phyloP scores from a whole-genome alignment of 2,797 vertebrate species.

The Alosa sapidissima region DNA sequence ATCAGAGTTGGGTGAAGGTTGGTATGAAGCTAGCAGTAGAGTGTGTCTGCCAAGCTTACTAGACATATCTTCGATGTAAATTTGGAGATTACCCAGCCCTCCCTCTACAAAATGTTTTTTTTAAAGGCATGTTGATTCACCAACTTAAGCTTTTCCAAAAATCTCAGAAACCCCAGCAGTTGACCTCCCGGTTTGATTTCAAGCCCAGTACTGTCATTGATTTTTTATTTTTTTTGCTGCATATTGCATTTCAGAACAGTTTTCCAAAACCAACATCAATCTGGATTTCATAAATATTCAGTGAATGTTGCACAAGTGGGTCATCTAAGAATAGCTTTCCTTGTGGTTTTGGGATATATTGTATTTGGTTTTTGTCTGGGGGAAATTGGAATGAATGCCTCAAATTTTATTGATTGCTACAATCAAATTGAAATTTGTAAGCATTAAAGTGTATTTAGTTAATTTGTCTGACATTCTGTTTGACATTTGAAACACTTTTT shows the following conservation, averaged over 20 bases:
- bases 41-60: neutral
- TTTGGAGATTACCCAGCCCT: neutral
- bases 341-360: neutral
- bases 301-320: conserved; percentile 19
- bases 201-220: neutral
- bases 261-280: conserved; percentile 33
- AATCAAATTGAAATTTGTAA: neutral
- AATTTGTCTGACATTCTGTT: neutral
- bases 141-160: conserved; percentile 12
- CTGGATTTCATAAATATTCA: conserved; percentile 32
- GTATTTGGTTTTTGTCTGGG: neutral
- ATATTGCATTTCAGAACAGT: neutral
- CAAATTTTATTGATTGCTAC: neutral
- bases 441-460: neutral
- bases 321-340: neutral
- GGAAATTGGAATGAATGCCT: neutral
- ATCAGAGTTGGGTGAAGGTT: neutral
- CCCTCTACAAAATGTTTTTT: neutral
- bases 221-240: neutral
- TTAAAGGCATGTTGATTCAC: neutral
- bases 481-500: neutral
- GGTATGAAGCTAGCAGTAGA: neutral
- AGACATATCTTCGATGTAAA: neutral
- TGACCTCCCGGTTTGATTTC: neutral
- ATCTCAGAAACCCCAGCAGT: conserved; percentile 10